A percentile compares a stretch with the other conserved stretches of the same genome.
Evolutionary conservation across 2,797 vertebrate species (phyloP).

Genomic region (Oryzias dopingdopingensis): DNA sequence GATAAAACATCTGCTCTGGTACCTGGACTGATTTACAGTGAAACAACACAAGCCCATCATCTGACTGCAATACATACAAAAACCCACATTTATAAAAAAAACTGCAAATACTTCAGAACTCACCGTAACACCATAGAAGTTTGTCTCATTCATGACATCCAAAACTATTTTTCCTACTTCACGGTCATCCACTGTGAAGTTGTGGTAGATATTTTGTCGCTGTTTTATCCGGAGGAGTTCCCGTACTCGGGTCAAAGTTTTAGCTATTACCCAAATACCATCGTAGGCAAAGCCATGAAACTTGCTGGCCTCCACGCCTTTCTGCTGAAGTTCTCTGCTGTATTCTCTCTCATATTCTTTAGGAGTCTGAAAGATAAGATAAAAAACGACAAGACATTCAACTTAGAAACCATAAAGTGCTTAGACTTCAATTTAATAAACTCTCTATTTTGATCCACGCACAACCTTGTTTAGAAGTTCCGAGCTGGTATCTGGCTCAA

Average conservation of each 20-base stretch:
- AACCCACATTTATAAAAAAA: neutral
- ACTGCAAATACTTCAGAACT: constrained; percentile 46
- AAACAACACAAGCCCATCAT: neutral
- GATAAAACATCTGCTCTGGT: neutral
- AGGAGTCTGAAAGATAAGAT: constrained; percentile 82
- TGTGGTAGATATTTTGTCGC: constrained; percentile 85
- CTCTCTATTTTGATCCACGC: too few relatives aligned
- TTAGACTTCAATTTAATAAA: too few relatives aligned
- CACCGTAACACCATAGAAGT: constrained; percentile 97
- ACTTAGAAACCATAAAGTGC: neutral
- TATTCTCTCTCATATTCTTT: constrained; percentile 96
- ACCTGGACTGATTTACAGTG: neutral
- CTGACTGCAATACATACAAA: neutral
- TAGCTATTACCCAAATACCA: constrained; percentile 99
- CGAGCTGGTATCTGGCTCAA: too few relatives aligned
- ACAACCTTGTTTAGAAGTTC: too few relatives aligned
- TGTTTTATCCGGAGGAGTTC: constrained; percentile 87
- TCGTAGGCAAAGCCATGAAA: constrained; percentile 98
- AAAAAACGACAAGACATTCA: neutral
- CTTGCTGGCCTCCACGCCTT: constrained; percentile 94
- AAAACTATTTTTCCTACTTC: constrained; percentile 94
- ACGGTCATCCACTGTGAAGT: constrained; percentile 93
- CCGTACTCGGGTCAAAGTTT: constrained; percentile 80
- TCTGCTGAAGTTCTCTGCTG: constrained; percentile 86
- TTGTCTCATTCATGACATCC: constrained; percentile 98